These are phyloP conservation scores for Pristis pectinata DNA, from an alignment of 2,797 vertebrate genomes.

Conservation along the genomic window DNA sequence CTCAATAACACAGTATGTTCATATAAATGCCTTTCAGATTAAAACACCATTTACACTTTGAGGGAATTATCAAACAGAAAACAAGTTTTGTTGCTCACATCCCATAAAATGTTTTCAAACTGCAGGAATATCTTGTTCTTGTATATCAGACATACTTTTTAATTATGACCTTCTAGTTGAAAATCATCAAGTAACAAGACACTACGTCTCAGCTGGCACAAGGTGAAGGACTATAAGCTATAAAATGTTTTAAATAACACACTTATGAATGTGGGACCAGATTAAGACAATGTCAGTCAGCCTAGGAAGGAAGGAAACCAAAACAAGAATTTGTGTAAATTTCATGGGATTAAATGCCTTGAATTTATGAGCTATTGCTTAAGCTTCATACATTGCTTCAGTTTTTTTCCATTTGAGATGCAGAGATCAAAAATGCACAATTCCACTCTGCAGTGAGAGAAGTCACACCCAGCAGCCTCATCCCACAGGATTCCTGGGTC, in stretches of 20 bases:
- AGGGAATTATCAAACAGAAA: constrained; percentile 7
- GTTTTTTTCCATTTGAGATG: background rate
- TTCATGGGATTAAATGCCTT: background rate
- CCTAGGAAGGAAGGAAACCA: background rate
- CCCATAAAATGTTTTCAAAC: background rate
- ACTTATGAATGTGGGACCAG: background rate
- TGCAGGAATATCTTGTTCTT: background rate
- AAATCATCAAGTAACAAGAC: constrained; percentile 4
- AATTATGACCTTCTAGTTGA: constrained; percentile 17
- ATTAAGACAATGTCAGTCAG: background rate
- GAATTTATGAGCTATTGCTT: background rate
- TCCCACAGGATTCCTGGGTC: background rate
- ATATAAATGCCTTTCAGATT: background rate
- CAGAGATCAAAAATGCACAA: background rate
- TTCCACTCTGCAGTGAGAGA: background rate
- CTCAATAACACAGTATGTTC: constrained; percentile 2
- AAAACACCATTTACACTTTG: background rate
- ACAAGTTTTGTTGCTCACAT: background rate
- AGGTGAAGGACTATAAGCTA: background rate
- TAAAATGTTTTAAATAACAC: background rate
- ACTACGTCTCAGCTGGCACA: background rate
- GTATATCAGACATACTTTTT: background rate
- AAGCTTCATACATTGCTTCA: background rate
- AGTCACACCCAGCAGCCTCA: background rate
- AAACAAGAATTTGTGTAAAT: background rate